These are phyloP conservation scores for Coranthus polyacanthus DNA, from an alignment of 2,797 vertebrate genomes.

Conservation along the genomic window DNA sequence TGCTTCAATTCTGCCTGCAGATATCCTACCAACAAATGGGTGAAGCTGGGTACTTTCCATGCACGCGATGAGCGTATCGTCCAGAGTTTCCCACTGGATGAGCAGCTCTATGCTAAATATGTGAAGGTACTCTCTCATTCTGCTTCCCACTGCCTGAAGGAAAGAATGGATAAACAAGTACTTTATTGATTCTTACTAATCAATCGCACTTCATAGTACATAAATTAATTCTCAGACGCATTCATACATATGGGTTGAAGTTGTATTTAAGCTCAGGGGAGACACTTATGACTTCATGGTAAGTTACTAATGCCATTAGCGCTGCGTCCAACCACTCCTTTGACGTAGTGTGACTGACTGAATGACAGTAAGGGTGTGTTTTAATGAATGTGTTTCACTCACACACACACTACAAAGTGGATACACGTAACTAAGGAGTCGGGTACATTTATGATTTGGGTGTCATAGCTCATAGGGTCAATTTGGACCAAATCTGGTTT, in stretches of 20 bases:
- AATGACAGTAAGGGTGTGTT: conserved; percentile 3
- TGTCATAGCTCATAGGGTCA: conserved; percentile 2
- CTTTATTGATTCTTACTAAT: conserved; percentile 1
- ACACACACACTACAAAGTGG: conserved; percentile 6
- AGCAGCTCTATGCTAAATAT: conserved; percentile 99
- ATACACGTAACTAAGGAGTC: background rate
- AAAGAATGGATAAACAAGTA: background rate
- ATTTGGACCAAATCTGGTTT: background rate
- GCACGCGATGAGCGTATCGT: conserved; percentile 95
- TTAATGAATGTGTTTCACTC: conserved; percentile 14
- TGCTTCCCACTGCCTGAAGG: background rate
- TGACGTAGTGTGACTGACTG: conserved; percentile 10
- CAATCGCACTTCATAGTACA: background rate
- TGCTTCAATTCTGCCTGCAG: conserved; percentile 75
- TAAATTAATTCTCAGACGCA: conserved; percentile 1
- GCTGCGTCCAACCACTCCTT: background rate
- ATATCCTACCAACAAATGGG: conserved; percentile 98
- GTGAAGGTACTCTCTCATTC: conserved; percentile 88
- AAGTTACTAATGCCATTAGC: conserved; percentile 18
- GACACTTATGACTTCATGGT: conserved; percentile 56
- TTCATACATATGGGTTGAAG: background rate
- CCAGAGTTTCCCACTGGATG: conserved; percentile 97
- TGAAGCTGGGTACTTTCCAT: conserved; percentile 97
- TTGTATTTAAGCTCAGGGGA: conserved; percentile 14
- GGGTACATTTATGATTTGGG: background rate